Evolutionary conservation across 2,888 invertebrate species (phyloP), one percentile per base, ranked within the genome.

Genomic region (Morinoia aosen): DNA sequence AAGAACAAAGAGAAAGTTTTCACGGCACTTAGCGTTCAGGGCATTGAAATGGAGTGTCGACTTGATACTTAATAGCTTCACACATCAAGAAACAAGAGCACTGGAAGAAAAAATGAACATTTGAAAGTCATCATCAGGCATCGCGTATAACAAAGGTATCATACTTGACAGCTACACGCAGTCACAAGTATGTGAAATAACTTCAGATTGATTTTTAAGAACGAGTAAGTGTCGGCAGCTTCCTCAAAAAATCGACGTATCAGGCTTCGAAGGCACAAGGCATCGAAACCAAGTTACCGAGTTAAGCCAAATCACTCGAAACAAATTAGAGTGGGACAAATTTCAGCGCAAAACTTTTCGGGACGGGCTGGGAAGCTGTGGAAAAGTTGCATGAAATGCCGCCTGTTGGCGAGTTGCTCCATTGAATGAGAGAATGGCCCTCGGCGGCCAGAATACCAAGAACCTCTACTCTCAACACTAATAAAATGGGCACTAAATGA

Each of bases 341-440:
- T 48, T 90, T 40, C 16, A 90, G 90, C 40, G 39, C 90, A 11
- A 90, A 90, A 76, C 76, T 76, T 76, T 76, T 33, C 8, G 90
- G 40, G 40, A 40, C 90, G 90, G 90, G 2, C 90, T 48, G 90
- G 39, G 39, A 90, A 48, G 90, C 40, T 48, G 90, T 19, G 48
- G 16, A 90, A 90, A 48, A 90, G 40, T 48, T 90, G 76, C 25
- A 76, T 76, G 76, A 76, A 76, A 76, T 76, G 76, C 76, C 33
- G 76, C 76, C 76, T 1, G 76, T 76, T 76, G 76, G 90, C 48
- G 90, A 48, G 90, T 16, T 16, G 40, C 90, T 90, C 90, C 90
- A 90, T 90, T 90, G 90, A 90, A 90, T 90, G 90, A 90, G 90
- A 90, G 90, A 90, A 90, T 90, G 90, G 90, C 90, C 90, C 48